Evolutionary conservation across 2,113 vertebrate genomes (phyloP), one percentile per base, ranked within the genome.

Genomic region (Tamias sibiricus): DNA sequence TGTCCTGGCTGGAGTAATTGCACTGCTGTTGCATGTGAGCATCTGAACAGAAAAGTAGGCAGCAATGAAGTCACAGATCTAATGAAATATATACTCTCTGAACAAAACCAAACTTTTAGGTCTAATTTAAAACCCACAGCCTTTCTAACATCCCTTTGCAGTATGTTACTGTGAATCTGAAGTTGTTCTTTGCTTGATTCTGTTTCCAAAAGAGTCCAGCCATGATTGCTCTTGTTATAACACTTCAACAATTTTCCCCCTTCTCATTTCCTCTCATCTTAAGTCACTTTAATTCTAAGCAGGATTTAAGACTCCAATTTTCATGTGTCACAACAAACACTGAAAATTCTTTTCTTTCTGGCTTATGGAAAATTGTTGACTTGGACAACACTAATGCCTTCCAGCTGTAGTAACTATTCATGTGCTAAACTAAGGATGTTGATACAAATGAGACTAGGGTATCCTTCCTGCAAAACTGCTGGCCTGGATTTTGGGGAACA

Each of bases 361-460:
- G 68, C 52, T 75, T 13, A 49, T 68, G 94, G 79, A 95, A 91
- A 97, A 74, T 77, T 32, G 5, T 87, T 84, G 92, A 71, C 96
- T 83, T 87, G 35, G 92, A 85, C 44, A 91, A 77, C 62, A 95
- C 57, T 95, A 96, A 97, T 40, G 8, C 24, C 37, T 98, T 85
- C 94, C 97, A 96, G 49, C 69, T 98, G 89, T 89, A 87, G 90
- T 89, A 84, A 92, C 90, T 86, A 57, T 87, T 22, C 84, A 40
- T 0, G 0, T 72, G 37, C 80, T 90, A 64, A 91, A 62, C 69
- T 87, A 32, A 1, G 4, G 62, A 42, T 24, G 2, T 0, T 52
- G n/a, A 92, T 80, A n/a, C 20, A 94, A 95, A 75, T 54, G 69
- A 75, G 90, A n/a, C 2, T 30, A 28, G 35, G 49, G 13, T 82